Base-by-base conservation (phyloP, 2,113 vertebrate species). In the Pterocles burchelli region DNA sequence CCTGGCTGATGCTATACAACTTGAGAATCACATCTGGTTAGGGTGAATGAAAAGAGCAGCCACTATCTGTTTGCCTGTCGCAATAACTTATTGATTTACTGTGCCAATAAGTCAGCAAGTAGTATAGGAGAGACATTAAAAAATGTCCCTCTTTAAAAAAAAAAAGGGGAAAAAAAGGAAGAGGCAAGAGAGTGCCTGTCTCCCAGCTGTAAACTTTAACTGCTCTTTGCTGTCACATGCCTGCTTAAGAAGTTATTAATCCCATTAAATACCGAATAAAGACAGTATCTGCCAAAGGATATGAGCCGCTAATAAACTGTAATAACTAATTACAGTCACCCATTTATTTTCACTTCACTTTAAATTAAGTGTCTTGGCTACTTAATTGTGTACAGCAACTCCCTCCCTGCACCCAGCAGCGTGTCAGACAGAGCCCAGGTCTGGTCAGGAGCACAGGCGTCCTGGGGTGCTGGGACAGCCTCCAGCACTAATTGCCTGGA, bases 201-300 rank as follows among this genome's bases (percentile, higher is more conserved):
- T 76, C 28, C 71, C 51, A 49, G 28, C 6, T 34, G 29, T 14
- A 74, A 74, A 61, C 61, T 73, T 72, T 19, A 65, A 63, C 41
- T 63, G 63, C 46, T 52, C 17, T 20, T 51, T 36, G 63, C 67
- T 94, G 94, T 92, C 90, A 81, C 76, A 89, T 9, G 94, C 43
- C 73, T 88, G 41, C 89, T 97, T 71, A 83, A 79, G 80, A 82
- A 89, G 48, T 88, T 84, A 93, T 84, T 89, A 95, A 97, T 95
- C 76, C 80, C 45, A 71, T 92, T 96, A 95, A 92, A 95, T 19
- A 81, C n/a, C 3, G 0, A 80, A 92, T 88, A 90, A 92, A 90
- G 95, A 51, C 83, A 38, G 43, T 71, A 91, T 81, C 86, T 86
- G 94, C 83, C 93, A 65, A 87, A 95, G 76, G 88, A 86, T 38